Evolutionary conservation across 2,797 vertebrate genomes (phyloP).

Genomic region (Ctenopoma multispine): DNA sequence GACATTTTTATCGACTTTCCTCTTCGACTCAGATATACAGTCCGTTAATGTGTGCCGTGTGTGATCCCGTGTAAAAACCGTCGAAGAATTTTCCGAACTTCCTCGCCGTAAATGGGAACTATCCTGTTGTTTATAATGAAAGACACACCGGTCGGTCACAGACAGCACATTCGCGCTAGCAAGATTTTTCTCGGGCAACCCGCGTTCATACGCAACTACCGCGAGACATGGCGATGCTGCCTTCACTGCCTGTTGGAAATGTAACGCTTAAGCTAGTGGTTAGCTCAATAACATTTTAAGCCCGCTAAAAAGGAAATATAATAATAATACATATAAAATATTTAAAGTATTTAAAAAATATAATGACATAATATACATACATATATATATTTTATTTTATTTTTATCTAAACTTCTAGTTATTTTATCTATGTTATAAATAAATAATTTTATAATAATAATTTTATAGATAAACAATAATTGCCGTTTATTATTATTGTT

Average conservation of each 20-base stretch:
- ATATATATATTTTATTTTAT: too few species aligned
- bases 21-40: not conserved
- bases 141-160: slow-evolving; percentile 63
- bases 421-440: too few species aligned
- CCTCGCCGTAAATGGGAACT: not conserved
- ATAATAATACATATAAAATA: too few species aligned
- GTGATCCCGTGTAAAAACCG: not conserved
- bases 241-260: not conserved
- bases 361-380: too few species aligned
- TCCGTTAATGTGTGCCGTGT: not conserved
- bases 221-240: slow-evolving; percentile 60
- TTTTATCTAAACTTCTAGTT: too few species aligned
- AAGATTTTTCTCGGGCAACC: slow-evolving; percentile 53
- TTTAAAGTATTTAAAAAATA: too few species aligned
- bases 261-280: not conserved
- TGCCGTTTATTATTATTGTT: too few species aligned
- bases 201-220: slow-evolving; percentile 64
- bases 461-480: too few species aligned
- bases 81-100: slow-evolving; percentile 27
- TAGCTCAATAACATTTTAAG: too few species aligned
- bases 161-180: slow-evolving; percentile 67
- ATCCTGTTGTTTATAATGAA: slow-evolving; percentile 68
- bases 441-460: too few species aligned
- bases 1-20: slow-evolving; percentile 77
- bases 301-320: too few species aligned